These are phyloP conservation scores for Dasypogon diadema DNA, from an alignment of 2,888 invertebrate species.

Conservation along the genomic window DNA sequence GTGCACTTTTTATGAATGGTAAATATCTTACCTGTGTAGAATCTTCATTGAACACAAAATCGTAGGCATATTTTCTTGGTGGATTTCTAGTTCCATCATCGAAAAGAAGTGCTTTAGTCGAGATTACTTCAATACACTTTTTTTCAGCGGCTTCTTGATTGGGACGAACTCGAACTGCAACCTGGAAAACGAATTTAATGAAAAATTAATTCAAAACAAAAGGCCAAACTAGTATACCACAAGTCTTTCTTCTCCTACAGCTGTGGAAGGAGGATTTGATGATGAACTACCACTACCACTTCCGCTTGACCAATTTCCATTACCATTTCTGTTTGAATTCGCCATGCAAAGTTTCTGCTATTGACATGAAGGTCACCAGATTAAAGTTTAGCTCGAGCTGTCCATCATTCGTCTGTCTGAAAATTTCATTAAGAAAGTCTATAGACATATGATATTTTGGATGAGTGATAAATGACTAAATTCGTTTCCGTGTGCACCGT, in stretches of 20 bases:
- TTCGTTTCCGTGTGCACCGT: neutral
- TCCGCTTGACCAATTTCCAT: slow-evolving; percentile 64
- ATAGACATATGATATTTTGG: neutral
- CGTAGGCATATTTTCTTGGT: slow-evolving; percentile 90
- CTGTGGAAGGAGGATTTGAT: slow-evolving; percentile 60
- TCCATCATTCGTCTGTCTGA: slow-evolving; percentile 16
- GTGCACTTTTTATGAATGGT: no score
- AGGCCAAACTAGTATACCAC: slow-evolving; percentile 61
- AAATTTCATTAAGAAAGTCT: neutral
- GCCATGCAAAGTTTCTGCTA: slow-evolving; percentile 15
- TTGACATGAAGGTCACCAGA: slow-evolving; percentile 4
- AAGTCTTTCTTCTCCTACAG: slow-evolving; percentile 65
- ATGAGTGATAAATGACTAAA: no score
- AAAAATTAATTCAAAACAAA: neutral
- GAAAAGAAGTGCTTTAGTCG: slow-evolving; percentile 66
- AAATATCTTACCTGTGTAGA: slow-evolving; percentile 81
- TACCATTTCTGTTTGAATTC: slow-evolving; percentile 48
- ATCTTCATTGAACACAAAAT: slow-evolving; percentile 88
- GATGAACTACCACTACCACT: slow-evolving; percentile 60
- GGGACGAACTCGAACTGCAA: slow-evolving; percentile 91
- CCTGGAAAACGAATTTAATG: slow-evolving; percentile 68
- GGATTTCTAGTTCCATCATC: slow-evolving; percentile 72
- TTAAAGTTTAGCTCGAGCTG: neutral
- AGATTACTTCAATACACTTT: slow-evolving; percentile 68
- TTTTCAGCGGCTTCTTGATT: slow-evolving; percentile 78